phyloP scores from a whole-genome alignment of 92 coral and sea anemone genomes.

The Porites evermanni region DNA sequence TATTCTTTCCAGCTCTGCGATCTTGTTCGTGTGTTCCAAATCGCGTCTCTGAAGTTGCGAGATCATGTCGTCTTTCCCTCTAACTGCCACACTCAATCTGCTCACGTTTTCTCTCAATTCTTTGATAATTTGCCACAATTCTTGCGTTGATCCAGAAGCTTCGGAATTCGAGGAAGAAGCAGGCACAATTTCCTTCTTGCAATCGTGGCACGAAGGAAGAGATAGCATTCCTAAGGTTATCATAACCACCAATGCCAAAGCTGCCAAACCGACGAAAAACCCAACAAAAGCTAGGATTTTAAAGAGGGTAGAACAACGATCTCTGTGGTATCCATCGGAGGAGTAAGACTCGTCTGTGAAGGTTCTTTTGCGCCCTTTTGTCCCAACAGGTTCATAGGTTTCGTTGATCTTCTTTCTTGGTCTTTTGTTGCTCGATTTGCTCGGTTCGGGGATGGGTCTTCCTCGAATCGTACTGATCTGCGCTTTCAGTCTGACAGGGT shows the following conservation, averaged over 20 bases:
- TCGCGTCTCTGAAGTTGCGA: constrained; percentile 61
- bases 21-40: constrained; percentile 47
- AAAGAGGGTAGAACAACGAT: constrained; percentile 43
- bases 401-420: constrained; percentile 85
- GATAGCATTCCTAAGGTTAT: constrained; percentile 47
- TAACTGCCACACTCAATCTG: constrained; percentile 38
- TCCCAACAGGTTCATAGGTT: constrained; percentile 62
- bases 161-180: constrained; percentile 3
- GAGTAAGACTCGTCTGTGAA: constrained; percentile 63
- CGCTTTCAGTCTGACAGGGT: constrained; percentile 65
- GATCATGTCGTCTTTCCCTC: constrained; percentile 54
- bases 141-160: constrained; percentile 34
- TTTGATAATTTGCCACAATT: constrained; percentile 49
- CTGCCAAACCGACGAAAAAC: constrained; percentile 46
- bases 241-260: constrained; percentile 47
- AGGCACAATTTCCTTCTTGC: constrained; percentile 48
- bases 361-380: constrained; percentile 50
- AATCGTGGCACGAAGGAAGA: constrained; percentile 49
- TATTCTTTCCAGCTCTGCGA: constrained; percentile 54
- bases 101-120: constrained; percentile 61
- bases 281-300: constrained; percentile 40
- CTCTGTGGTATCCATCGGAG: constrained; percentile 32
- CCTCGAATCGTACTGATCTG: constrained; percentile 54
- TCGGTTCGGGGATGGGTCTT: constrained; percentile 32
- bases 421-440: constrained; percentile 31